A percentile compares a stretch with the other conserved stretches of the same genome.
Conservation (phyloP, 2,113 vertebrate species). For the Tyrannus savana region DNA sequence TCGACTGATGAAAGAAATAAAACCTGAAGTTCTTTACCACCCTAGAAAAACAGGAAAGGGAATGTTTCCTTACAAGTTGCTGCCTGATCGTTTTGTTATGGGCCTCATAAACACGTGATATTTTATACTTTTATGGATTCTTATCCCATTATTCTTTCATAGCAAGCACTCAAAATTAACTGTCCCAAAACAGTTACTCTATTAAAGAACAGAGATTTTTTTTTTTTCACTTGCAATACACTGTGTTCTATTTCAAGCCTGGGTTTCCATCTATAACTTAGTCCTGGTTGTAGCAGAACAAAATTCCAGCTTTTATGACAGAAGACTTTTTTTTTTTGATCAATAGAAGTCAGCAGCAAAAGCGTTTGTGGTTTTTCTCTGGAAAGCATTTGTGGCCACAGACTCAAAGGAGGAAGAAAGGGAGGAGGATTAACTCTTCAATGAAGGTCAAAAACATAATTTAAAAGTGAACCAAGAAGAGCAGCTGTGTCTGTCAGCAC, state of each 20-base stretch:
- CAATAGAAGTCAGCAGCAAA: constrained; percentile 67
- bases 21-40: constrained; percentile 24
- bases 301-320: constrained; percentile 69
- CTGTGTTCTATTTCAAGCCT: constrained; percentile 55
- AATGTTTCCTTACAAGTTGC: constrained; percentile 11
- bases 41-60: background rate
- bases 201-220: background rate
- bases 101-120: constrained; percentile 24
- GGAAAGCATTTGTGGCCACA: constrained; percentile 73
- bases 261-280: constrained; percentile 57
- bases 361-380: constrained; percentile 68
- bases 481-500: constrained; percentile 75
- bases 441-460: constrained; percentile 79
- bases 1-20: constrained; percentile 17
- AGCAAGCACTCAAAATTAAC: constrained; percentile 4
- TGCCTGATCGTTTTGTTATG: constrained; percentile 32
- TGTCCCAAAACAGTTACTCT: background rate
- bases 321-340: constrained; percentile 64
- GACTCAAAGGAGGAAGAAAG: constrained; percentile 73
- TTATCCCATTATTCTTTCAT: constrained; percentile 33
- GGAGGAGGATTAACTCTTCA: constrained; percentile 73
- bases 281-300: constrained; percentile 46
- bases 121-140: constrained; percentile 27
- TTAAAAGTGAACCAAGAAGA: constrained; percentile 75
- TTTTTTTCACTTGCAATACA: background rate